These are phyloP conservation scores for Sminthurinus signatus DNA, from an alignment of 1,140 invertebrate genomes.

Conservation along the genomic window DNA sequence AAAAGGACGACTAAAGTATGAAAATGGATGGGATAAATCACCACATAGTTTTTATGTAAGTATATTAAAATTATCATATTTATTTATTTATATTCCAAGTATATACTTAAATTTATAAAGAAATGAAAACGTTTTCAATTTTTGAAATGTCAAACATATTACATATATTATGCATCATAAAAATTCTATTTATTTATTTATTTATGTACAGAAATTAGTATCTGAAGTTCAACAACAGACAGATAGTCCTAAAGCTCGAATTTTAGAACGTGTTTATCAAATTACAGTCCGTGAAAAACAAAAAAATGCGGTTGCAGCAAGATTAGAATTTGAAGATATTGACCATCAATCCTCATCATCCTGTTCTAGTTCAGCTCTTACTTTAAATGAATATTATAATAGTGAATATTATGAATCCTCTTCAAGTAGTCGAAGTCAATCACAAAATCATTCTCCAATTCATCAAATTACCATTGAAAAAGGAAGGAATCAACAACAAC, in stretches of 20 bases:
- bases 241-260: background rate
- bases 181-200: background rate
- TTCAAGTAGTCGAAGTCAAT: slow-evolving; percentile 1
- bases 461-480: too few relatives aligned
- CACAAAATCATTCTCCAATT: too few relatives aligned
- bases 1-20: slow-evolving; percentile 27
- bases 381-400: slow-evolving; percentile 2
- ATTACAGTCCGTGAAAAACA: background rate
- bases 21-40: slow-evolving; percentile 32
- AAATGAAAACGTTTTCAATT: too few relatives aligned
- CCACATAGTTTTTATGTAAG: slow-evolving; percentile 22
- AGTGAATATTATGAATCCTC: slow-evolving; percentile 1
- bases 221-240: background rate
- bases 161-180: too few relatives aligned
- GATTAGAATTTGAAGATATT: background rate
- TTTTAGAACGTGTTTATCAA: slow-evolving; percentile 8
- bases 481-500: too few relatives aligned
- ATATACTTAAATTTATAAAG: too few relatives aligned
- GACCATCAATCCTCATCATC: background rate
- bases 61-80: too few relatives aligned
- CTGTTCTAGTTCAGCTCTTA: background rate
- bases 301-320: background rate
- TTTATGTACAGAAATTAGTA: slow-evolving; percentile 5
- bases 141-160: background rate
- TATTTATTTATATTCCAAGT: too few relatives aligned